Conservation (phyloP, 2,797 vertebrate species). For the Erpetoichthys calabaricus region DNA sequence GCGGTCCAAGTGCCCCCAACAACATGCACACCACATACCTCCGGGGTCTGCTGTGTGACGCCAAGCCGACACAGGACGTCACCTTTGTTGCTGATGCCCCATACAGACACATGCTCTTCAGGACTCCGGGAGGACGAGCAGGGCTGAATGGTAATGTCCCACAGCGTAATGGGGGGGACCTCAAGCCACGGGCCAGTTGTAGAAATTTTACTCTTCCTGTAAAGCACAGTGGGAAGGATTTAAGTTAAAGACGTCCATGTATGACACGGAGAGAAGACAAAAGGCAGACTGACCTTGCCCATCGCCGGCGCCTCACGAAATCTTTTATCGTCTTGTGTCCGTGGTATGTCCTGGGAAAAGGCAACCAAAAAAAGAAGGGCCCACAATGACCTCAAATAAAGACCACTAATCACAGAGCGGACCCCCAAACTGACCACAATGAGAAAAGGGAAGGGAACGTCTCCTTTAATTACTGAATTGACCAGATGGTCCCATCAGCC, state of each 20-base stretch:
- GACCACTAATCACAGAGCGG: not conserved
- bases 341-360: constrained; percentile 69
- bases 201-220: constrained; percentile 84
- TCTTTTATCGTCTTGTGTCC: constrained; percentile 92
- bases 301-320: constrained; percentile 89
- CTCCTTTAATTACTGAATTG: constrained; percentile 5
- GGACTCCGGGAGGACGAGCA: constrained; percentile 33
- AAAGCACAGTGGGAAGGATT: constrained; percentile 4
- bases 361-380: constrained; percentile 4
- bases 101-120: constrained; percentile 61
- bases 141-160: constrained; percentile 76
- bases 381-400: constrained; percentile 2
- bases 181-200: constrained; percentile 93
- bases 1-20: not conserved
- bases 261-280: not conserved
- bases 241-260: not conserved
- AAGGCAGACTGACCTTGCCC: constrained; percentile 67
- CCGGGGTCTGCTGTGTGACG: constrained; percentile 66
- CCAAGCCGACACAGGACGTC: constrained; percentile 85
- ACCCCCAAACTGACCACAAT: not conserved
- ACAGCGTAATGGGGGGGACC: constrained; percentile 68
- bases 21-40: constrained; percentile 50
- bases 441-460: not conserved
- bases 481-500: not conserved
- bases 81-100: constrained; percentile 92